Evolutionary conservation across 2,888 invertebrate species (phyloP), one percentile per base, ranked within the genome.

Genomic region (Cryptophagus acutangulus): DNA sequence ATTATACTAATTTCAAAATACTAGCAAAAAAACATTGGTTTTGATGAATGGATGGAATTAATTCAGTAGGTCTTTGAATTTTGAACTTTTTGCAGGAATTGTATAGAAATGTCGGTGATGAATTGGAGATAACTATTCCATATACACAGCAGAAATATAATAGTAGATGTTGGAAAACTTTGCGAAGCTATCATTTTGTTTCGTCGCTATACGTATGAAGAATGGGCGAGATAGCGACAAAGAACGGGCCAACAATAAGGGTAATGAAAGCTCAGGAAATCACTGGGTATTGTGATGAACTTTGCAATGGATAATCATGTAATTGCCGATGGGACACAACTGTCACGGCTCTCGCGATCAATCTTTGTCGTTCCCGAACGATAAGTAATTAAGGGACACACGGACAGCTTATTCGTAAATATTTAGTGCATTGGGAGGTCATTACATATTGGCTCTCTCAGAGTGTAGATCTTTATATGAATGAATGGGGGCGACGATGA

Each of bases 181-280:
- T 53, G 51, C 52, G 51, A 61, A 57, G 61, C 64, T 66, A 65
- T 67, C 65, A 65, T 66, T 65, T 66, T 63, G 65, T 63, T 63
- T 58, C 60, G 26, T 8, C 26, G 26, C 26, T 8, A 20, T 20
- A 26, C 12, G 12, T 31, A 16, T 13, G 56, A 62, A 62, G 63
- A 62, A 62, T 62, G 58, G 50, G 45, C 54, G 57, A 51, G 9
- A 6, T 48, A 43, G 49, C 43, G 57, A 55, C 57, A 65, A 63
- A 65, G 64, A 65, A 62, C 53, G 49, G 48, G 43, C 51, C 59
- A 52, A 67, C 67, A 68, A 68, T 68, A 58, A 62, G 63, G 66
- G 67, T 68, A 68, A 68, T 68, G 68, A 68, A 67, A 66, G 66
- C 60, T 52, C 57, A 54, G 65, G 63, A 67, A 66, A 67, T 68